Percentiles rank a stretch among this genome's conserved stretches.
Evolutionary conservation across 1,140 invertebrate species (phyloP).

Genomic region (Monomorium pharaonis): DNA sequence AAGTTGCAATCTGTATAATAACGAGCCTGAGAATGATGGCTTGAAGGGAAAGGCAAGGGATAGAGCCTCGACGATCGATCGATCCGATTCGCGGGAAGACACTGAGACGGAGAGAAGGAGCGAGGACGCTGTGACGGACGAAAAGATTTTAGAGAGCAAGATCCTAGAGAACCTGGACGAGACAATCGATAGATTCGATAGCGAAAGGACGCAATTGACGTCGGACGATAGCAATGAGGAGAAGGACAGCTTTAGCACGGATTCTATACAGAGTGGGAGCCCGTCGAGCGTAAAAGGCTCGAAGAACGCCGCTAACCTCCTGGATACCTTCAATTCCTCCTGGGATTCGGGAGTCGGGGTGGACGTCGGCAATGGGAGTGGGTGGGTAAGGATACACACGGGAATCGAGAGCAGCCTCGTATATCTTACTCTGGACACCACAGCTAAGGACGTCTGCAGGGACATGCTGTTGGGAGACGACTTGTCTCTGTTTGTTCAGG

Average conservation of each 20-base stretch:
- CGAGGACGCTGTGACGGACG: conserved; percentile 9
- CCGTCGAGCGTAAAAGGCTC: conserved; percentile 57
- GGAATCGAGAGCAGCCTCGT: conserved; percentile 87
- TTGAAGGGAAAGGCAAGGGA: background rate
- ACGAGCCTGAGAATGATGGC: conserved; percentile 11
- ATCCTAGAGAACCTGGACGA: conserved; percentile 80
- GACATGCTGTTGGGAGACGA: conserved; percentile 87
- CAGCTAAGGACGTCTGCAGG: conserved; percentile 87
- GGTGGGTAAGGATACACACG: conserved; percentile 88
- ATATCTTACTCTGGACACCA: conserved; percentile 87
- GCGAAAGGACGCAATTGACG: conserved; percentile 58
- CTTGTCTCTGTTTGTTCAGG: conserved; percentile 88
- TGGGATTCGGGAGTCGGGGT: conserved; percentile 83
- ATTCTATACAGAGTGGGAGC: conserved; percentile 77
- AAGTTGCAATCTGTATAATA: conserved; percentile 3
- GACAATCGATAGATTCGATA: conserved; percentile 81
- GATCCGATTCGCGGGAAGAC: background rate
- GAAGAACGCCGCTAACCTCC: conserved; percentile 61
- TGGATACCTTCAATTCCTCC: conserved; percentile 80
- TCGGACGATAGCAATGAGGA: conserved; percentile 41
- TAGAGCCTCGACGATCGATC: background rate
- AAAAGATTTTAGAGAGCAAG: conserved; percentile 72
- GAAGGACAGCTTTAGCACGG: conserved; percentile 76
- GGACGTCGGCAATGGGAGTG: conserved; percentile 80
- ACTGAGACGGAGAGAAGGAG: background rate